These are phyloP conservation scores for Onychorhynchus coronatus DNA, from an alignment of 2,113 vertebrate species.

Conservation along the genomic window DNA sequence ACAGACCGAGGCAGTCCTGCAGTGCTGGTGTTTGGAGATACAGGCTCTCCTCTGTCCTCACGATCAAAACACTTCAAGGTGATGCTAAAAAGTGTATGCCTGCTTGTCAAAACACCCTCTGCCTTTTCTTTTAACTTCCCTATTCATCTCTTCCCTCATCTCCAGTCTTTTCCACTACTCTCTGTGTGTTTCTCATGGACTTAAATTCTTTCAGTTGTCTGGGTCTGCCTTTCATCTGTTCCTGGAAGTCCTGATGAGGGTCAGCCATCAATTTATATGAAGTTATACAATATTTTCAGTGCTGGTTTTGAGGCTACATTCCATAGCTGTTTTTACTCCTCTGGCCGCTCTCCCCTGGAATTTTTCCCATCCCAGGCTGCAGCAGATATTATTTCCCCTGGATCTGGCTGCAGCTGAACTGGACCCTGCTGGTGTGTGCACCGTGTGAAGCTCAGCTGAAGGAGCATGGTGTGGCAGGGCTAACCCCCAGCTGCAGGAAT, in stretches of 20 bases:
- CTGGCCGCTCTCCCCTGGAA: neutral
- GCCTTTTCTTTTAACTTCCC: neutral
- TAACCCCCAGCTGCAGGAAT: neutral
- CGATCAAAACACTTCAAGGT: neutral
- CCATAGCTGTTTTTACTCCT: neutral
- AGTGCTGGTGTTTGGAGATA: neutral
- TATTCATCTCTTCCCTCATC: neutral
- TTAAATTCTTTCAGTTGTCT: neutral
- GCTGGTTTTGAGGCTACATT: neutral
- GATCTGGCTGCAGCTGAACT: neutral
- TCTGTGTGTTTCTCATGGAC: neutral
- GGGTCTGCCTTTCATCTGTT: neutral
- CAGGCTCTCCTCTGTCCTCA: neutral
- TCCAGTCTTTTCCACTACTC: neutral
- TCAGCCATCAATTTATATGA: neutral
- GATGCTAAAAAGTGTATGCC: neutral
- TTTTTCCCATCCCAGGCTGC: neutral
- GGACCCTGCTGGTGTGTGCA: accelerated
- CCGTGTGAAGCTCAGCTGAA: neutral
- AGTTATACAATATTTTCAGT: neutral
- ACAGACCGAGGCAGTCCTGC: neutral
- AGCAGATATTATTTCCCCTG: neutral
- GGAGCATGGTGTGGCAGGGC: accelerated
- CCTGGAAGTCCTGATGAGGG: neutral
- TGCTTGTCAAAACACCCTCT: neutral